A percentile compares a stretch with the other conserved stretches of the same genome.
phyloP scores from a whole-genome alignment of 2,797 vertebrate genomes.

The Hydrolagus colliei region DNA sequence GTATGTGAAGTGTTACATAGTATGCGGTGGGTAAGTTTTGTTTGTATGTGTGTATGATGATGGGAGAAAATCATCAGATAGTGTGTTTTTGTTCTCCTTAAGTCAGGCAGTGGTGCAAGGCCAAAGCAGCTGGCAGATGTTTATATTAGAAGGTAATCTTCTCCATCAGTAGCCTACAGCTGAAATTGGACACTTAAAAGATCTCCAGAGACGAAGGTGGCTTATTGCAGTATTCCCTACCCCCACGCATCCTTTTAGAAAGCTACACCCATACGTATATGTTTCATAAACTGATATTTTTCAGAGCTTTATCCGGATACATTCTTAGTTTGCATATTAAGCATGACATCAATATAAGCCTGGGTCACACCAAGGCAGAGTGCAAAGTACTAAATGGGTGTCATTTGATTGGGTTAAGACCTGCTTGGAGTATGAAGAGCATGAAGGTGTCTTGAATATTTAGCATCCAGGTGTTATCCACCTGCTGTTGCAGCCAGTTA shows the following conservation, averaged over 20 bases:
- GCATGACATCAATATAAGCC: neutral
- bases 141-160: neutral
- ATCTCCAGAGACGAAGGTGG: neutral
- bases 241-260: too few species aligned
- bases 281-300: neutral
- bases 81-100: neutral
- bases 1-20: too few species aligned
- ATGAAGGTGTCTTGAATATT: neutral
- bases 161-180: neutral
- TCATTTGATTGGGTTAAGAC: neutral
- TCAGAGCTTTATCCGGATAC: neutral
- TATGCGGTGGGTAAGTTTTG: too few species aligned
- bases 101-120: neutral
- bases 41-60: too few species aligned
- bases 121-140: conserved; percentile 1
- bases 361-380: neutral
- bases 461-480: neutral
- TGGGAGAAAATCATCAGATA: neutral
- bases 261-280: neutral
- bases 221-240: neutral
- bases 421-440: neutral
- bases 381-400: neutral
- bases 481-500: neutral
- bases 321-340: neutral
- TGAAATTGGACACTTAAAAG: neutral